Base-by-base conservation (phyloP, 2,888 invertebrate genomes). In the Ariolimax columbianus region DNA sequence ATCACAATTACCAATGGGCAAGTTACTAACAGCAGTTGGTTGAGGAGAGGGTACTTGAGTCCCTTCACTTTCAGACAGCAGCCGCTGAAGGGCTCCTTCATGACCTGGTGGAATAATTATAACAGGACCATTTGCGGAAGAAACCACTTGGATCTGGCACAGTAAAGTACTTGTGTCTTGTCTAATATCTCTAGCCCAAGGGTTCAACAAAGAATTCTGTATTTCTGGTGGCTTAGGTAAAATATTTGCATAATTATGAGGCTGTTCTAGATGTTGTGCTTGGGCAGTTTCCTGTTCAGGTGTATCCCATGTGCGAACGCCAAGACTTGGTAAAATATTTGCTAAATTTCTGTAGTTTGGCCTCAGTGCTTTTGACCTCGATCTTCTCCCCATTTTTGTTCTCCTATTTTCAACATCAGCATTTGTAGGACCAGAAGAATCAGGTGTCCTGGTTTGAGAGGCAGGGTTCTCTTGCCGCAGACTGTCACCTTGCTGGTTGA, bases 31-130 rank as follows among this genome's bases (percentile, higher is more conserved):
- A 40, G 38, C 11, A 26, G 38, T 4, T 26, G 26, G 40, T 6
- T 72, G 40, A 19, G 72, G 6, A 40, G 38, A 36, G n/a, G 30
- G 30, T 23, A 51, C 9, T 9, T 75, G 75, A 33, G 63, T 33
- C 0, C 26, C 77, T 51, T 23, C 36, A 68, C 38, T 19, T 30
- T 79, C 47, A n/a, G 66, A 30, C 9, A 79, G 33, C 30, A 79
- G 30, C 14, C 43, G 66, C 11, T 79, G 79, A 33, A 79, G 9
- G 66, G 63, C 19, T 66, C 43, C 79, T 68, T 79, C 63, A 43
- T 43, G 63, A 40, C 79, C 63, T 19, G 79, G 79, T 30, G 79
- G 79, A 33, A 79, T 63, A 66, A 68, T 40, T 63, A 79, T 79
- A 3, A 79, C n/a, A 63, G 79, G 43, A 30, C 79, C 79, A 66